A percentile compares a stretch with the other conserved stretches of the same genome.
phyloP scores from a whole-genome alignment of 2,888 invertebrate genomes.

The Drosophila antonietae region DNA sequence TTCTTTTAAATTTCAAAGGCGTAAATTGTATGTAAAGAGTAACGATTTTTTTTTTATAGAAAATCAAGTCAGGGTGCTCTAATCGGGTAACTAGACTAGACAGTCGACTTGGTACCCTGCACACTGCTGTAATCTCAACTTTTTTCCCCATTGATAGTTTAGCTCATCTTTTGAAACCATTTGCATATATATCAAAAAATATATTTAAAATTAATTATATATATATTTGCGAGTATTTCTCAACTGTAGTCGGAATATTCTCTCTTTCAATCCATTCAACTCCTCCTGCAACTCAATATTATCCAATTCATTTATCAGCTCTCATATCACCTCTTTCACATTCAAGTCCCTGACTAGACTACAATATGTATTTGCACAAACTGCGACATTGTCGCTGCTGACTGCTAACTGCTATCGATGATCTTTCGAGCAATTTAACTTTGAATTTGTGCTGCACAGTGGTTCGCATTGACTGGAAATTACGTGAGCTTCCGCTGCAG shows the following conservation, averaged over 20 bases:
- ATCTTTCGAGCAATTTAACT: conserved; percentile 71
- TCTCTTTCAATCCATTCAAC: neutral
- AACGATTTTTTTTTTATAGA: neutral
- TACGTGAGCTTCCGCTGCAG: conserved; percentile 70
- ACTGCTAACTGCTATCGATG: conserved; percentile 47
- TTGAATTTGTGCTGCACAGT: conserved; percentile 35
- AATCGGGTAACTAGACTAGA: no score
- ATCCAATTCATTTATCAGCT: neutral
- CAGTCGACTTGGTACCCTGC: no score
- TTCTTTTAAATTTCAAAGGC: neutral
- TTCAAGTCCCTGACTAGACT: conserved; percentile 34
- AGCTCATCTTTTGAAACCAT: no score
- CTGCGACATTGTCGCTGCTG: neutral
- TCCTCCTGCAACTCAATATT: neutral
- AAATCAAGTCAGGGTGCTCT: fast-evolving
- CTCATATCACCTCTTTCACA: conserved; percentile 18
- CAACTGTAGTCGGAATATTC: neutral
- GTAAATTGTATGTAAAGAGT: no score
- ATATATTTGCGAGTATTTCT: neutral
- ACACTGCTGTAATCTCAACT: no score
- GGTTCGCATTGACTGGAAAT: conserved; percentile 53
- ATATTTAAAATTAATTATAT: no score
- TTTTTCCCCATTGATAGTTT: no score
- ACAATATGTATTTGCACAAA: conserved; percentile 8
- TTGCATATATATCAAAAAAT: no score